These are phyloP conservation scores for Electrophaes corylata DNA, from an alignment of 2,888 invertebrate genomes.

Conservation along the genomic window DNA sequence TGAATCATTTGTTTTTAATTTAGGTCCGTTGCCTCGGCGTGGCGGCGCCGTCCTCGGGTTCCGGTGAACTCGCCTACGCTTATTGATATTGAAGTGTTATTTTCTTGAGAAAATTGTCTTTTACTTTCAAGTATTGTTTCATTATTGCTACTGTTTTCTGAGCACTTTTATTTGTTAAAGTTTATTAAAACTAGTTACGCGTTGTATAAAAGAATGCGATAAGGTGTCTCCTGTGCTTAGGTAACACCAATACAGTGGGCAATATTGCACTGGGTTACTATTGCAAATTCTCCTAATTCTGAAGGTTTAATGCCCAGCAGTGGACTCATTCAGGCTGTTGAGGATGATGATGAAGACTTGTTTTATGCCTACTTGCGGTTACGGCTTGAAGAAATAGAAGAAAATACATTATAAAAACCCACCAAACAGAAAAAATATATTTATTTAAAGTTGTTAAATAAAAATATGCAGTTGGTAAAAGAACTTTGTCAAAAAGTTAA, in stretches of 20 bases:
- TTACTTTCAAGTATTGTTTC: constrained; percentile 6
- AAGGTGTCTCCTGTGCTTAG: neutral
- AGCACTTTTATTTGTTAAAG: neutral
- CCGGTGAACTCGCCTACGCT: constrained; percentile 34
- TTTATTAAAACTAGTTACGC: neutral
- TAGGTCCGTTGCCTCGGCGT: constrained; percentile 31
- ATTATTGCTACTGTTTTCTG: neutral
- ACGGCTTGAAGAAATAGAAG: too few species aligned
- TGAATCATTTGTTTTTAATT: constrained; percentile 78
- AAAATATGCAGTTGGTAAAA: neutral
- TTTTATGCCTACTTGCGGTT: too few species aligned
- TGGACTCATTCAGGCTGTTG: too few species aligned
- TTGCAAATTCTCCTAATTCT: too few species aligned
- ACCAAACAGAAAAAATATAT: too few species aligned
- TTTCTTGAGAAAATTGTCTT: constrained; percentile 13
- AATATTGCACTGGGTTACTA: too few species aligned
- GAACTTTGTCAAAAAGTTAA: constrained; percentile 24
- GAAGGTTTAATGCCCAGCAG: too few species aligned
- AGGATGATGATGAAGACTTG: too few species aligned
- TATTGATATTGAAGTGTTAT: constrained; percentile 23
- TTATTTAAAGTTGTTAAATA: neutral
- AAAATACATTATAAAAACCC: too few species aligned
- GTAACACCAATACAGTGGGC: too few species aligned
- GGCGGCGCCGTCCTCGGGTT: constrained; percentile 2
- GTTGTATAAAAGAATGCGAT: neutral